Percentiles rank a stretch among this genome's conserved stretches.
These are phyloP conservation scores for Dicranocentrus wangi DNA, from an alignment of 2,888 invertebrate species.

Conservation along the genomic window DNA sequence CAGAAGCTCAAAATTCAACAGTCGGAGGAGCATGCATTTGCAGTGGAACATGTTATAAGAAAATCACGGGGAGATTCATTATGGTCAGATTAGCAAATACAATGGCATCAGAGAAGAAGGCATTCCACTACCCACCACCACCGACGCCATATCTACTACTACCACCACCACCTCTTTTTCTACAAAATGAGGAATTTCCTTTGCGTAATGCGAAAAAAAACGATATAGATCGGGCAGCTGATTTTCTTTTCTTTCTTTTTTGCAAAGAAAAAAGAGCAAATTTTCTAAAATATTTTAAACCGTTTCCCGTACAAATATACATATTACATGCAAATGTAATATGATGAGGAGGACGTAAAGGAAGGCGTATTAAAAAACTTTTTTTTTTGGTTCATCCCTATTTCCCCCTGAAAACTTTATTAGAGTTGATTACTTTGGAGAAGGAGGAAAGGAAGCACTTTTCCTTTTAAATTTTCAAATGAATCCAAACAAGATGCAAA, in stretches of 20 bases:
- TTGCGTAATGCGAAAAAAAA: no score
- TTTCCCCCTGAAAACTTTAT: slow-evolving; percentile 33
- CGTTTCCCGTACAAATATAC: no score
- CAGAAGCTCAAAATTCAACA: slow-evolving; percentile 40
- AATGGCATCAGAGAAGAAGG: slow-evolving; percentile 7
- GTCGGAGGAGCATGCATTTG: slow-evolving; percentile 3
- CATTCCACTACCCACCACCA: not conserved
- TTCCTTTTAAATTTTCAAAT: slow-evolving; percentile 2
- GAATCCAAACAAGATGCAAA: not conserved
- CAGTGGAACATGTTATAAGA: slow-evolving; percentile 5
- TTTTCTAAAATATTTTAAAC: no score
- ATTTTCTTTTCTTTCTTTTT: no score
- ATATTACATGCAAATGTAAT: not conserved
- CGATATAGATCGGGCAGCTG: no score
- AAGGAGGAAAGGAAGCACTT: slow-evolving; percentile 5
- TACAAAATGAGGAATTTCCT: slow-evolving; percentile 17
- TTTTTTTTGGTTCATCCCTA: not conserved
- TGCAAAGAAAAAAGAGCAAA: no score
- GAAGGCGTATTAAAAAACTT: not conserved
- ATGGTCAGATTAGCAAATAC: slow-evolving; percentile 39
- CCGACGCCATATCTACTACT: no score
- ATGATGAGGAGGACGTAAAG: no score
- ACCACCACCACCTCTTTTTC: slow-evolving; percentile 2
- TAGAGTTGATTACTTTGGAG: slow-evolving; percentile 22
- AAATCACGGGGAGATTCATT: slow-evolving; percentile 41